Percentiles rank a stretch among this genome's conserved stretches.
phyloP scores from a whole-genome alignment of 2,113 vertebrate genomes.

The Thunnus thynnus region DNA sequence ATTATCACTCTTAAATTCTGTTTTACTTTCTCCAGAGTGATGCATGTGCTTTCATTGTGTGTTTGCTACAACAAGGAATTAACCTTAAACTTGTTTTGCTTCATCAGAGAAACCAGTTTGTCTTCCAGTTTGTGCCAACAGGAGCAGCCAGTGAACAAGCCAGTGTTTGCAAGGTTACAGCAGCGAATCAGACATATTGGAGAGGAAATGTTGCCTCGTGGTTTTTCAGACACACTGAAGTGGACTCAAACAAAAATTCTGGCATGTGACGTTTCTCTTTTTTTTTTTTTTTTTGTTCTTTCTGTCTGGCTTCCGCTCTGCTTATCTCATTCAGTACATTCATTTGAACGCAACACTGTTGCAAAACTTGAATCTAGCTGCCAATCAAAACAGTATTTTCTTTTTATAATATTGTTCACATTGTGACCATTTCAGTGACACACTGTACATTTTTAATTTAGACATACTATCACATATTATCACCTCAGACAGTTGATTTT shows the following conservation, averaged over 20 bases:
- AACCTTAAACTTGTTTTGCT: slow-evolving; percentile 8
- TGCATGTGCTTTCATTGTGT: slow-evolving; percentile 57
- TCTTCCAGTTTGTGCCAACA: slow-evolving; percentile 73
- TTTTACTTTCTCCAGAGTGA: slow-evolving; percentile 1
- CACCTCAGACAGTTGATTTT: slow-evolving; percentile 30
- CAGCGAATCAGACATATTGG: neutral
- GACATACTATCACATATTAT: neutral
- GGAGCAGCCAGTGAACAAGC: slow-evolving; percentile 50
- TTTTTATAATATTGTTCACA: slow-evolving; percentile 26
- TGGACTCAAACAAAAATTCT: slow-evolving; percentile 30
- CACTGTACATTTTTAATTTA: slow-evolving; percentile 38
- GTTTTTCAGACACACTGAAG: slow-evolving; percentile 27
- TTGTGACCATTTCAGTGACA: slow-evolving; percentile 1
- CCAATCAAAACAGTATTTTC: slow-evolving; percentile 36
- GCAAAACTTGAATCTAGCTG: slow-evolving; percentile 58
- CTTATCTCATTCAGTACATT: neutral
- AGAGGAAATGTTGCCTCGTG: slow-evolving; percentile 33
- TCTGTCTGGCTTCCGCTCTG: slow-evolving; percentile 1
- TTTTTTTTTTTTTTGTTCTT: neutral
- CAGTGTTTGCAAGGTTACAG: slow-evolving; percentile 37
- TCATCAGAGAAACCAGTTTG: slow-evolving; percentile 49
- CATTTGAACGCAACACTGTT: slow-evolving; percentile 12
- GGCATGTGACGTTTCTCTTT: slow-evolving; percentile 37
- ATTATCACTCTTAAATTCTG: neutral
- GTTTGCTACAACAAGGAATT: slow-evolving; percentile 12